Conservation (phyloP, 2,797 vertebrate genomes). For the Ispidina picta region DNA sequence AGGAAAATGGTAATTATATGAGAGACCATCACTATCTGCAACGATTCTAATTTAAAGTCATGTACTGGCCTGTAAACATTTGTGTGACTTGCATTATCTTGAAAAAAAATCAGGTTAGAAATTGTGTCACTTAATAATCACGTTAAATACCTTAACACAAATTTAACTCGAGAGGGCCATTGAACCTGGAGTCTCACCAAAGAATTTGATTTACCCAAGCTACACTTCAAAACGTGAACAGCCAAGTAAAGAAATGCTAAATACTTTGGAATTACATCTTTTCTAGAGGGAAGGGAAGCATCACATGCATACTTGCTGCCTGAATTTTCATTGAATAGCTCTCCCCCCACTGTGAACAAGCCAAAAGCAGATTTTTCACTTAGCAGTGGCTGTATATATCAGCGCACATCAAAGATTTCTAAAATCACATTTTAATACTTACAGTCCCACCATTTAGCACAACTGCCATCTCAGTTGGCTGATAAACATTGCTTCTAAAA, state of each 20-base stretch:
- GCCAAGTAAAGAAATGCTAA: slow-evolving; percentile 1
- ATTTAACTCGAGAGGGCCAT: background rate
- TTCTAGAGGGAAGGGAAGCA: slow-evolving; percentile 20
- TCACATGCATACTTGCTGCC: slow-evolving; percentile 53
- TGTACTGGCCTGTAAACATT: background rate
- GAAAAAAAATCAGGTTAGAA: background rate
- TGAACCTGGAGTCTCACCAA: background rate
- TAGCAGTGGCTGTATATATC: background rate
- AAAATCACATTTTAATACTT: slow-evolving; percentile 82
- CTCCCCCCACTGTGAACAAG: background rate
- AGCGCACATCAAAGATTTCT: background rate
- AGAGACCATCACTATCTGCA: background rate
- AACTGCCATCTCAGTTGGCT: slow-evolving; percentile 98
- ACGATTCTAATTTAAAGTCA: background rate
- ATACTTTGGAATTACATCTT: background rate
- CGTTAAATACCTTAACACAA: background rate
- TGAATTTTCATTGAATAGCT: background rate
- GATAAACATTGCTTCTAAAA: slow-evolving; percentile 97
- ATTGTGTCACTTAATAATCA: background rate
- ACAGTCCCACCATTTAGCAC: slow-evolving; percentile 97
- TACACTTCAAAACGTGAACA: background rate
- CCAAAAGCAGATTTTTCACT: slow-evolving; percentile 10
- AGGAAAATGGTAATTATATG: background rate
- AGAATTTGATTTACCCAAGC: background rate
- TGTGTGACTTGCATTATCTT: background rate